phyloP scores from a whole-genome alignment of 53 echinoderm and acorn worm species.

The Antedon mediterranea region DNA sequence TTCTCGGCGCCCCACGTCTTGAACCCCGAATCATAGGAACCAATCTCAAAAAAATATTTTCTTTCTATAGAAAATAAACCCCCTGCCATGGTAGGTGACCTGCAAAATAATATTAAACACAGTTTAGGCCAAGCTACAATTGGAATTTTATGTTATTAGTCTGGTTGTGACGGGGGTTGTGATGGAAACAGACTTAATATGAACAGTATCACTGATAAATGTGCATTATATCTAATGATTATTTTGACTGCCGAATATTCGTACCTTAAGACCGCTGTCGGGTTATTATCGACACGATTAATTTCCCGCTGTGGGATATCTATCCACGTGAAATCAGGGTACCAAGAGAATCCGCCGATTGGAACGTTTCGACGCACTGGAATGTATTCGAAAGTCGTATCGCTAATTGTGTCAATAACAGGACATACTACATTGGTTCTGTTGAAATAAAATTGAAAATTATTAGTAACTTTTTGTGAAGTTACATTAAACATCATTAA shows the following conservation, averaged over 20 bases:
- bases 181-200: too few relatives aligned
- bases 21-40: constrained; percentile 68
- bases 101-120: too few relatives aligned
- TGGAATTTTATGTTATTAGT: too few relatives aligned
- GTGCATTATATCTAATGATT: too few relatives aligned
- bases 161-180: too few relatives aligned
- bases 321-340: constrained; percentile 58
- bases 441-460: neutral
- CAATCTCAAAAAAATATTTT: constrained; percentile 52
- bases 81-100: constrained; percentile 83
- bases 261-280: constrained; percentile 15
- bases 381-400: constrained; percentile 43
- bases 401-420: constrained; percentile 53
- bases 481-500: too few relatives aligned
- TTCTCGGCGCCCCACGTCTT: constrained; percentile 94
- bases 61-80: constrained; percentile 85
- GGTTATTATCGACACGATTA: constrained; percentile 32
- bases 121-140: too few relatives aligned
- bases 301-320: constrained; percentile 32
- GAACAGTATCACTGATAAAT: too few relatives aligned
- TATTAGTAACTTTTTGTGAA: neutral
- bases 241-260: too few relatives aligned
- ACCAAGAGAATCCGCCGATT: constrained; percentile 71
- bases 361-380: constrained; percentile 7
- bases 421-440: constrained; percentile 52